These are phyloP conservation scores for Channallabes apus DNA, from an alignment of 2,797 vertebrate species.

Conservation along the genomic window DNA sequence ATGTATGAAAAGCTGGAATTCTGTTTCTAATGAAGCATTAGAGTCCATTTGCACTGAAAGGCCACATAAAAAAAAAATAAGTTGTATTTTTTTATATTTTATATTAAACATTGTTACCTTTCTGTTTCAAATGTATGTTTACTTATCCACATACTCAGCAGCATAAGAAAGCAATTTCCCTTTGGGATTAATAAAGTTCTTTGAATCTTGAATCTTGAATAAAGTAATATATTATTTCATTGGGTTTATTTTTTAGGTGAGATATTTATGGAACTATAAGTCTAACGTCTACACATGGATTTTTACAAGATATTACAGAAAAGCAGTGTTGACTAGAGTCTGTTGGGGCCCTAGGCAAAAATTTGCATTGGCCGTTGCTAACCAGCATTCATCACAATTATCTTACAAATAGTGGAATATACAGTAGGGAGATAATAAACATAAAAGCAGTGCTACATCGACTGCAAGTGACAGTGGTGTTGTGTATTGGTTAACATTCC, in stretches of 20 bases:
- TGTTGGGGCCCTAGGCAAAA: too few species aligned
- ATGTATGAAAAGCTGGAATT: neutral
- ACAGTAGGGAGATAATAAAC: too few species aligned
- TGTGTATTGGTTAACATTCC: too few species aligned
- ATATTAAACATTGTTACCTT: neutral
- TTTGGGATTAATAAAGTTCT: too few species aligned
- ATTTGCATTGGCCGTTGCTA: too few species aligned
- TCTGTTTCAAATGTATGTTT: neutral
- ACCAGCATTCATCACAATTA: too few species aligned
- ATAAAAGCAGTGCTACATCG: too few species aligned
- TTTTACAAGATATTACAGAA: neutral
- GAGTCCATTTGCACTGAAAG: neutral
- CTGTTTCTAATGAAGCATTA: neutral
- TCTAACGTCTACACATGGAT: neutral
- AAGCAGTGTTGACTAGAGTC: too few species aligned
- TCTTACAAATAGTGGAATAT: too few species aligned
- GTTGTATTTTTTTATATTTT: neutral
- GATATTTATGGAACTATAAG: neutral
- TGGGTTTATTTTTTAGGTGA: neutral
- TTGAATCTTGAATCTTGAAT: too few species aligned
- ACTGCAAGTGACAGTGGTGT: too few species aligned
- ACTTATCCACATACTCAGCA: neutral
- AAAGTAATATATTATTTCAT: neutral
- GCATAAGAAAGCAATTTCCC: too few species aligned
- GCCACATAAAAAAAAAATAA: neutral